Conservation (phyloP, 2,797 vertebrate genomes). For the Gymnocypris eckloni region DNA sequence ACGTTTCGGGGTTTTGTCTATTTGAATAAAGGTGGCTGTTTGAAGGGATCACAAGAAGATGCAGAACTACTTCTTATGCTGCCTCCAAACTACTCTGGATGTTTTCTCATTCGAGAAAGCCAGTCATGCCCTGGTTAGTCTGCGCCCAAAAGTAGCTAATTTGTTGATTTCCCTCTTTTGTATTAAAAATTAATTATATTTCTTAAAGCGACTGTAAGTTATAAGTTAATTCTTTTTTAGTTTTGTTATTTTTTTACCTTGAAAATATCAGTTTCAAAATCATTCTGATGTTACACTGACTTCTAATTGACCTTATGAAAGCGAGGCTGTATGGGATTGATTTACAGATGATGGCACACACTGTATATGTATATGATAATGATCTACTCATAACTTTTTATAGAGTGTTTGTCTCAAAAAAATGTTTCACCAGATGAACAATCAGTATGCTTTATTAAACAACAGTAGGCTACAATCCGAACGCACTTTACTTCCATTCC, state of each 20-base stretch:
- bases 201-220: background rate
- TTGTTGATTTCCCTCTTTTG: background rate
- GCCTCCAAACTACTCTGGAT: conserved; percentile 79
- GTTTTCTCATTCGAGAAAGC: conserved; percentile 87
- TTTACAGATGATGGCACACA: no score
- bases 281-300: background rate
- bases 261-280: background rate
- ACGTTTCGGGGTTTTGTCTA: background rate
- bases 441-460: background rate
- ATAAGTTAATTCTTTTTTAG: no score
- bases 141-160: background rate
- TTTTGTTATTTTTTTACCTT: background rate
- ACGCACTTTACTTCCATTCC: background rate
- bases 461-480: background rate
- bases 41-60: conserved; percentile 80
- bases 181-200: background rate
- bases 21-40: conserved; percentile 83
- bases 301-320: background rate
- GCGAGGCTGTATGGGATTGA: background rate
- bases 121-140: conserved; percentile 82
- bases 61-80: conserved; percentile 84
- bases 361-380: no score
- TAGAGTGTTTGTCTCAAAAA: no score
- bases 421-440: background rate
- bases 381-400: no score